A percentile compares a stretch with the other conserved stretches of the same genome.
phyloP scores from a whole-genome alignment of 2,888 invertebrate genomes.

The Agrilus biguttatus region DNA sequence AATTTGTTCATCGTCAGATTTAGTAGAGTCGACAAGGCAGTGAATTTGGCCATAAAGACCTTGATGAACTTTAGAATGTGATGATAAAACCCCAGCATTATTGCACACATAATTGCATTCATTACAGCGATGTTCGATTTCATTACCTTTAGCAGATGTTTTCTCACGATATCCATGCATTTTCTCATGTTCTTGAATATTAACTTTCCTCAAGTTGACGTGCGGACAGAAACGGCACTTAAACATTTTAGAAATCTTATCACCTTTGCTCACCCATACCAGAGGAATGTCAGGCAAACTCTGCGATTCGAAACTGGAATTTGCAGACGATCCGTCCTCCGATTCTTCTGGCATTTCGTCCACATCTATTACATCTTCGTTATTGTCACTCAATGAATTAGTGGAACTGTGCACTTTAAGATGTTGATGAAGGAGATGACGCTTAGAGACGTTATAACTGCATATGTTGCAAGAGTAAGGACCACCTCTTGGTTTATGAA shows the following conservation, averaged over 20 bases:
- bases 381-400: constrained; percentile 33
- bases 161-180: constrained; percentile 47
- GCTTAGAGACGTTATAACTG: constrained; percentile 68
- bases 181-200: constrained; percentile 71
- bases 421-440: constrained; percentile 72
- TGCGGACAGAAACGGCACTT: constrained; percentile 77
- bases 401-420: constrained; percentile 58
- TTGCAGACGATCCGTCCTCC: constrained; percentile 17
- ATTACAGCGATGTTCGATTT: constrained; percentile 50
- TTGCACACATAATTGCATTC: constrained; percentile 71
- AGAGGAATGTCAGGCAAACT: constrained; percentile 48
- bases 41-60: constrained; percentile 57
- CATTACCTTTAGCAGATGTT: constrained; percentile 22
- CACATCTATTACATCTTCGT: constrained; percentile 20
- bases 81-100: constrained; percentile 51
- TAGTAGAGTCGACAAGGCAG: constrained; percentile 49
- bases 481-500: constrained; percentile 59
- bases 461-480: constrained; percentile 72
- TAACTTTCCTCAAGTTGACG: constrained; percentile 64
- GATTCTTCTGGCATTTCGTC: constrained; percentile 24
- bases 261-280: constrained; percentile 62
- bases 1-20: constrained; percentile 54
- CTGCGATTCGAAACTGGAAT: constrained; percentile 28
- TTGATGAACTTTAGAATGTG: constrained; percentile 63
- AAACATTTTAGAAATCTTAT: constrained; percentile 65